Base-by-base conservation (phyloP, 2,888 invertebrate genomes). In the Patella caerulea region DNA sequence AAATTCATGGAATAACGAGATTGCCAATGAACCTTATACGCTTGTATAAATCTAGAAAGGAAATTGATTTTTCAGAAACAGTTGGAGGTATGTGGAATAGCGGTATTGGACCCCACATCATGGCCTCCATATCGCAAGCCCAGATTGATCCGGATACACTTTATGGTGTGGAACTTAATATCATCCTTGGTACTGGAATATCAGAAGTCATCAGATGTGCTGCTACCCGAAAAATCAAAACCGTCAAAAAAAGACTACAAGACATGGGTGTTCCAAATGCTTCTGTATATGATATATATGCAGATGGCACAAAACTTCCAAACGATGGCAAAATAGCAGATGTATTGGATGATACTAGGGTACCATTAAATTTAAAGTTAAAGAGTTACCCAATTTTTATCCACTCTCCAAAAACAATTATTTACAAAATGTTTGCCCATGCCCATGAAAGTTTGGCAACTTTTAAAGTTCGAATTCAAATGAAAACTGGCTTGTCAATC, bases 191-290 rank as follows among this genome's bases (percentile, higher is more conserved):
- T 15, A 80, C 84, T 73, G 86, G 86, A 14, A 83, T 89, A 71
- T 82, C 84, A 15, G 88, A 89, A 80, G 82, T 85, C 59, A 78
- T 88, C 19, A 84, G 85, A 78, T 79, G 86, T 2, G 77, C 85
- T 11, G 86, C 87, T n/a, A 84, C 81, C n/a, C 84, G 84, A 56
- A 83, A 79, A 71, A 80, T 89, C 2, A 81, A 81, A 71, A 81
- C 84, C 45, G 79, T 88, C 9, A 88, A 88, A 80, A 79, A 80
- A 9, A 82, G 84, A 70, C 81, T 89, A 59, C 86, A 87, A 79
- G 79, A 82, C 54, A 81, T 86, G 45, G 88, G 88, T 1, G 83
- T 88, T 45, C 87, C 88, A 14, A 88, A 88, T 81, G 88, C 88
- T 34, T 79, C 82, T 15, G 72, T 84, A 56, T 85, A 86, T 83